Evolutionary conservation across 2,113 vertebrate species (phyloP), one percentile per base, ranked within the genome.

Genomic region (Tyrannus savana): DNA sequence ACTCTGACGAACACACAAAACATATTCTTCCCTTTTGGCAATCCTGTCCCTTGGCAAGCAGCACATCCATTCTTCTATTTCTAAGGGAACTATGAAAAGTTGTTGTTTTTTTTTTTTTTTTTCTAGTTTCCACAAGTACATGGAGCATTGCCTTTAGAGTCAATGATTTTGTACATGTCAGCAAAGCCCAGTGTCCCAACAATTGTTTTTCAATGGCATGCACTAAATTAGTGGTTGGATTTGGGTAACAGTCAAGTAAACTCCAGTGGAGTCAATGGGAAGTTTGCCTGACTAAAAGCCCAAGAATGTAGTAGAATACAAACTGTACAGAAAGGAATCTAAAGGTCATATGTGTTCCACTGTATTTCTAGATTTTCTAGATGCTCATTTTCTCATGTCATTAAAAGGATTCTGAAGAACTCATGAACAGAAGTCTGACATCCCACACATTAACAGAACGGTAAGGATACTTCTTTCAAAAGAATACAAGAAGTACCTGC

Each of bases 291-390:
- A 80, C 33, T 66, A 10, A 80, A 62, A 87, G 8, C 12, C 9
- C 35, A 14, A 50, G 10, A 62, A 62, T 4, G 4, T 55, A 21
- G 4, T 11, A 10, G 4, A 75, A 46, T 7, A 71, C 7, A 37
- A 85, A 82, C 8, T 5, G 4, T 4, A n/a, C 30, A 9, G 27
- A 60, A 77, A 87, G 23, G 27, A 86, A 59, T 31, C 16, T 47
- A 52, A 78, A 78, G 15, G 60, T 41, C n/a, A 24, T 9, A 14
- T 1, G 3, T 16, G 58, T 25, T 59, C 4, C 0, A 3, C 2
- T n/a, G 7, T 39, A n/a, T 63, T 91, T 60, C 53, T 71, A 39
- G 33, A 33, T 53, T 47, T 82, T 89, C 30, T 42, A 80, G 28
- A 42, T 22, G 2, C 3, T 55, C 35, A 33, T 71, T 74, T 87